Evolutionary conservation across 2,797 vertebrate genomes (phyloP).

Genomic region (Melanotaenia trifasciata): DNA sequence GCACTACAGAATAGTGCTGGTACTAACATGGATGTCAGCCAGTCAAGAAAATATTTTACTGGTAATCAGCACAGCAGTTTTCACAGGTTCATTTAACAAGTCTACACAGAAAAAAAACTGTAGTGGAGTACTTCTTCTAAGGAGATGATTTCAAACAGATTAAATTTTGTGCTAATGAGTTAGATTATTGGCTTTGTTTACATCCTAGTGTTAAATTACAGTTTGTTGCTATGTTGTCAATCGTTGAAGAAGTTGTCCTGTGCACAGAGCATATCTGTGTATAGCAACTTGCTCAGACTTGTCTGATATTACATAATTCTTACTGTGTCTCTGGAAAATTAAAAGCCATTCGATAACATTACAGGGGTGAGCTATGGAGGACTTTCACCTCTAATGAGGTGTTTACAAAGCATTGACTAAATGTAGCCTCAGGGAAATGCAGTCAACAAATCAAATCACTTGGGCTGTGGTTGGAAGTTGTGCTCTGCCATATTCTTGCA

Average conservation of each 20-base stretch:
- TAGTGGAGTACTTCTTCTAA: conserved; percentile 10
- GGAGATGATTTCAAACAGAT: conserved; percentile 45
- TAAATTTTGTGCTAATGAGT: conserved; percentile 39
- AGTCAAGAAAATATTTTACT: background rate
- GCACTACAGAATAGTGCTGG: background rate
- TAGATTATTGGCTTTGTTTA: conserved; percentile 34
- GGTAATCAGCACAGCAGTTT: background rate
- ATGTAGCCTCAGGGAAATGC: conserved; percentile 28
- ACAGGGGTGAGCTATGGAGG: background rate
- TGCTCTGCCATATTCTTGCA: conserved; percentile 29
- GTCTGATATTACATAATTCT: background rate
- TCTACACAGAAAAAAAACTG: background rate
- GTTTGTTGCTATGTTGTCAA: conserved; percentile 10
- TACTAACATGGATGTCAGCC: conserved; percentile 1
- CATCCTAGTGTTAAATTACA: conserved; percentile 19
- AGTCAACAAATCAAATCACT: conserved; percentile 48
- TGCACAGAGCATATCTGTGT: background rate
- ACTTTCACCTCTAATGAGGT: conserved; percentile 17
- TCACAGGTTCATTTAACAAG: conserved; percentile 3
- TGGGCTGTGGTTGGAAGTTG: conserved; percentile 33
- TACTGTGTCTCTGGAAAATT: background rate
- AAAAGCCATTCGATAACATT: background rate
- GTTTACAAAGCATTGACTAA: conserved; percentile 19
- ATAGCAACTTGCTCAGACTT: no score
- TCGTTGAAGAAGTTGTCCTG: background rate